These are phyloP conservation scores for Sparidentex hasta DNA, from an alignment of 2,797 vertebrate species.

Conservation along the genomic window DNA sequence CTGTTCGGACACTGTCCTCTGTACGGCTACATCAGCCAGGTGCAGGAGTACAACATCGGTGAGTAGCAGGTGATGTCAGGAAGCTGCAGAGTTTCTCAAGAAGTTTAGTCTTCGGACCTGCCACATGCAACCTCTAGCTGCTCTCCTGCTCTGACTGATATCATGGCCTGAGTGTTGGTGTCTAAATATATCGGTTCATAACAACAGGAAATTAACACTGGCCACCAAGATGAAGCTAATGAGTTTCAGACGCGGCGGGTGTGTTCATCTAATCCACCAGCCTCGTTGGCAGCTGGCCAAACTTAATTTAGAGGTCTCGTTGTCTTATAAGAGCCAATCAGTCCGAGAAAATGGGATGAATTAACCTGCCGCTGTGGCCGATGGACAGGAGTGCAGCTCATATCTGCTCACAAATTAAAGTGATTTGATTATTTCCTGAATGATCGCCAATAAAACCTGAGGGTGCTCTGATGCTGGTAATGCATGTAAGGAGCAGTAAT, in stretches of 20 bases:
- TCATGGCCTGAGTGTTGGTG: neutral
- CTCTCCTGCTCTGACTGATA: neutral
- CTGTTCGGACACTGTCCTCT: conserved; percentile 97
- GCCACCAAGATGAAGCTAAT: conserved; percentile 18
- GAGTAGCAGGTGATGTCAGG: conserved; percentile 36
- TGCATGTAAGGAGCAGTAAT: neutral
- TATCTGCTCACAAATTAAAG: neutral
- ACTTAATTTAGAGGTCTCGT: conserved; percentile 27
- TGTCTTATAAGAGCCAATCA: conserved; percentile 35
- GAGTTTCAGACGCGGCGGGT: neutral
- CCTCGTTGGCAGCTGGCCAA: conserved; percentile 10
- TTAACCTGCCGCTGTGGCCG: conserved; percentile 7
- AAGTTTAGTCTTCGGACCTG: neutral
- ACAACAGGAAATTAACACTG: conserved; percentile 22
- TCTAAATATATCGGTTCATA: conserved; percentile 10
- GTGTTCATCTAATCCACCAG: conserved; percentile 10
- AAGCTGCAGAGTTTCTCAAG: neutral
- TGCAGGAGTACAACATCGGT: conserved; percentile 96
- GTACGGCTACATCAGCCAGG: conserved; percentile 95
- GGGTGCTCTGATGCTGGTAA: neutral
- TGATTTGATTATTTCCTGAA: conserved; percentile 16
- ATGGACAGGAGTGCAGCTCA: neutral
- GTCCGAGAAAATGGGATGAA: conserved; percentile 29
- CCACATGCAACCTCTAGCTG: neutral
- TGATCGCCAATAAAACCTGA: neutral